Conservation (phyloP, 2,888 invertebrate genomes). For the Prostheceraeus crozeri region DNA sequence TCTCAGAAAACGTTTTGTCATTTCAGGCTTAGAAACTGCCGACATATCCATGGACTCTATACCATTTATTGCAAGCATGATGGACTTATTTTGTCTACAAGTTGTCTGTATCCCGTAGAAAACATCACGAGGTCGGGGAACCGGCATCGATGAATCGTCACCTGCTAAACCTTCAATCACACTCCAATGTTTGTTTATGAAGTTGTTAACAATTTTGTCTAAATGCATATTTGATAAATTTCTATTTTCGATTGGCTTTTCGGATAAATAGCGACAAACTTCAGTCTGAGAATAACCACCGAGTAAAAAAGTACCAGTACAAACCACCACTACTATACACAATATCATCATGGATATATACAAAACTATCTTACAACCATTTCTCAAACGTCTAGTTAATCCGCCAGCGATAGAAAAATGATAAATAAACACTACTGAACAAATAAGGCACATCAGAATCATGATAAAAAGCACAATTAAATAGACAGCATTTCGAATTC, state of each 20-base stretch:
- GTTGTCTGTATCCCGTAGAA: conserved; percentile 10
- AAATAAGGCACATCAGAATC: too few species aligned
- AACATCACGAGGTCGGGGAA: conserved; percentile 27
- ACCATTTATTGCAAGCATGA: conserved; percentile 18
- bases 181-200: neutral
- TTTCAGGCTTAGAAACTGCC: conserved; percentile 22
- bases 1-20: conserved; percentile 3
- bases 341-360: conserved; percentile 24
- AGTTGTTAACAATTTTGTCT: conserved; percentile 3
- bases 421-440: too few species aligned
- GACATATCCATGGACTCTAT: conserved; percentile 15
- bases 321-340: neutral
- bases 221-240: neutral
- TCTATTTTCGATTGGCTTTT: neutral
- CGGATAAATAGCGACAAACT: conserved; percentile 29
- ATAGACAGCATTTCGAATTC: too few species aligned
- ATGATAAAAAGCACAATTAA: too few species aligned
- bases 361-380: neutral
- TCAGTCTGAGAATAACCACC: conserved; percentile 25
- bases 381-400: neutral
- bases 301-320: conserved; percentile 2
- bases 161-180: neutral
- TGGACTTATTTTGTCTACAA: conserved; percentile 6
- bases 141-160: too few species aligned
- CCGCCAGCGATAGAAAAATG: too few species aligned